These are phyloP conservation scores for Rhimphoctona megacephalus DNA, from an alignment of 2,888 invertebrate genomes.

Conservation along the genomic window DNA sequence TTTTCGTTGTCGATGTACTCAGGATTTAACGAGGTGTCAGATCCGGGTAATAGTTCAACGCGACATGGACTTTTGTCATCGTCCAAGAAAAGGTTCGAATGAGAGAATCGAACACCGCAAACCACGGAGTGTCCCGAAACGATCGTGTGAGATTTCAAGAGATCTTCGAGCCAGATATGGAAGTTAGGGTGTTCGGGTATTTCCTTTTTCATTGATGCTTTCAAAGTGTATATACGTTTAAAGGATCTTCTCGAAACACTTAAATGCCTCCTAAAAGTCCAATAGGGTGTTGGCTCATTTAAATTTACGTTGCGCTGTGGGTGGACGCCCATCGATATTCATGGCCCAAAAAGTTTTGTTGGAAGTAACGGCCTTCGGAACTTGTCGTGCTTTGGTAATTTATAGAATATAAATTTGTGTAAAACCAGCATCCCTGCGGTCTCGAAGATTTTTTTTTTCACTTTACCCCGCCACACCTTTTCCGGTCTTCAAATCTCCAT, in stretches of 20 bases:
- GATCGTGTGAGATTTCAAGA: conserved; percentile 57
- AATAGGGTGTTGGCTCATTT: conserved; percentile 70
- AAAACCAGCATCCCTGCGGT: conserved; percentile 51
- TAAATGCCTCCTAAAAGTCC: conserved; percentile 70
- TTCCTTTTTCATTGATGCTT: conserved; percentile 40
- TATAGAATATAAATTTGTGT: conserved; percentile 65
- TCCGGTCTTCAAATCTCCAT: conserved; percentile 20
- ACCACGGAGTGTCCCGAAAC: conserved; percentile 25
- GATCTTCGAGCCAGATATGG: conserved; percentile 58
- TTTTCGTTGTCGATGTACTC: conserved; percentile 13
- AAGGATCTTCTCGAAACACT: conserved; percentile 71
- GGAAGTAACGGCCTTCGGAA: conserved; percentile 30
- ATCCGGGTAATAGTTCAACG: conserved; percentile 47
- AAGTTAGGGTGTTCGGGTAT: conserved; percentile 45
- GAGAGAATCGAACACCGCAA: conserved; percentile 35
- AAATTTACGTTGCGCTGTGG: conserved; percentile 68
- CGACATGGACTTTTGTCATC: conserved; percentile 45
- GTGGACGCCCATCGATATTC: conserved; percentile 57
- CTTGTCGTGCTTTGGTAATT: conserved; percentile 48
- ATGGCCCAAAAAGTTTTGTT: conserved; percentile 25
- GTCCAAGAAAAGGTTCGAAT: conserved; percentile 27
- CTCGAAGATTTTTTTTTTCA: conserved; percentile 39
- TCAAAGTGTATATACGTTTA: conserved; percentile 46
- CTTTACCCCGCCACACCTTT: conserved; percentile 57
- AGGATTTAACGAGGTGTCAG: conserved; percentile 54